phyloP scores from a whole-genome alignment of 2,797 vertebrate species.

The Clarias fuscus region DNA sequence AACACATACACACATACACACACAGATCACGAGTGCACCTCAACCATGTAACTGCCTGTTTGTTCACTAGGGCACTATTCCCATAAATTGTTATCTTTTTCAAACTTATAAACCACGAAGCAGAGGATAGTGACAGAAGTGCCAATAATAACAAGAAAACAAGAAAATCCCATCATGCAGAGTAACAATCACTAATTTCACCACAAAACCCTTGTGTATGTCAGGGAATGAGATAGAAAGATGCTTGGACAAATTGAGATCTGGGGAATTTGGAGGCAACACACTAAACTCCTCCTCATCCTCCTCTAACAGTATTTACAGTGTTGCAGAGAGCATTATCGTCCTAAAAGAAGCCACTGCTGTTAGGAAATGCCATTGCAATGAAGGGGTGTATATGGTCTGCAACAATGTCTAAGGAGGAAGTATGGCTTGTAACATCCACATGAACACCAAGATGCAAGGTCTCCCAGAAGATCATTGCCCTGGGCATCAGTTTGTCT shows the following conservation, averaged over 20 bases:
- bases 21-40: conserved; percentile 19
- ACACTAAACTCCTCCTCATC: background rate
- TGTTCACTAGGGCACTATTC: conserved; percentile 38
- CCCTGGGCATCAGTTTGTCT: too few relatives aligned
- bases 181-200: background rate
- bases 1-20: conserved; percentile 16
- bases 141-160: background rate
- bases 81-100: conserved; percentile 46
- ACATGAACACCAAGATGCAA: too few relatives aligned
- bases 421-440: too few relatives aligned
- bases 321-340: background rate
- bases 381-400: too few relatives aligned
- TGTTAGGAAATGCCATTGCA: background rate
- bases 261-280: background rate
- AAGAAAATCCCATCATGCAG: background rate
- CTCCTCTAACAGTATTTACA: background rate
- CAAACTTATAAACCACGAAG: conserved; percentile 33
- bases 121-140: background rate
- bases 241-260: too few relatives aligned
- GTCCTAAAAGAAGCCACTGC: background rate
- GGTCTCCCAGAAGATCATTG: too few relatives aligned
- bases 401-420: too few relatives aligned
- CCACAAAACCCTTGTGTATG: background rate
- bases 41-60: conserved; percentile 54
- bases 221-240: background rate